phyloP scores from a whole-genome alignment of 2,113 vertebrate genomes.

The Ailuropoda melanoleuca region DNA sequence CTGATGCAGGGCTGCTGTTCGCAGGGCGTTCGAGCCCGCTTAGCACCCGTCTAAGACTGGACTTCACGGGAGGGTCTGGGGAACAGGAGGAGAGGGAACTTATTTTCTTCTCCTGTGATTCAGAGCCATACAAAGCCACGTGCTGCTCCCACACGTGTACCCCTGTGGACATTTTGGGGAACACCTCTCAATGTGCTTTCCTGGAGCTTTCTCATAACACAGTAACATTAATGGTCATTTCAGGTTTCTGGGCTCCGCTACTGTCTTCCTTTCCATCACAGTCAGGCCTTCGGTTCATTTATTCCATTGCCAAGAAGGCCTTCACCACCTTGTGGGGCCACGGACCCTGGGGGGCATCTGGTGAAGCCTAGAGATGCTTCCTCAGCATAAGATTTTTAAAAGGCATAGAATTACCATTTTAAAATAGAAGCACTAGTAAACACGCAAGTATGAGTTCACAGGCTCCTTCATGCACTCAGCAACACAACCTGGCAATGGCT shows the following conservation, averaged over 20 bases:
- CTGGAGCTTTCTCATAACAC: rapidly evolving
- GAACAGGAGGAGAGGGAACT: too few species aligned
- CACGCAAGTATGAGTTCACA: not conserved
- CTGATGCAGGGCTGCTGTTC: rapidly evolving
- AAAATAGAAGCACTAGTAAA: not conserved
- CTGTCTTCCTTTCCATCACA: not conserved
- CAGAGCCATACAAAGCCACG: rapidly evolving
- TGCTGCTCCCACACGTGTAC: rapidly evolving
- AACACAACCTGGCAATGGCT: not conserved
- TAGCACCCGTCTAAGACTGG: too few species aligned
- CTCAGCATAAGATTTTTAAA: not conserved
- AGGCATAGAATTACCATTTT: not conserved
- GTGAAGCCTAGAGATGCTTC: not conserved
- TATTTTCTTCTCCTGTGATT: too few species aligned
- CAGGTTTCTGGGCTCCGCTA: not conserved
- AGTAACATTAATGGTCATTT: not conserved
- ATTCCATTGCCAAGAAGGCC: not conserved
- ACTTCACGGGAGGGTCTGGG: rapidly evolving
- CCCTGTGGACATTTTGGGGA: not conserved
- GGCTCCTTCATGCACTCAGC: not conserved
- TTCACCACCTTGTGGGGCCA: not conserved
- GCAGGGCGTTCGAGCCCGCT: not conserved
- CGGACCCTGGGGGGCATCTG: not conserved
- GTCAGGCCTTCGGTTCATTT: not conserved
- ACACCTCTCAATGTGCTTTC: rapidly evolving